Evolutionary conservation across 2,113 vertebrate species (phyloP), one percentile per base, ranked within the genome.

Genomic region (Syrmaticus mikado): DNA sequence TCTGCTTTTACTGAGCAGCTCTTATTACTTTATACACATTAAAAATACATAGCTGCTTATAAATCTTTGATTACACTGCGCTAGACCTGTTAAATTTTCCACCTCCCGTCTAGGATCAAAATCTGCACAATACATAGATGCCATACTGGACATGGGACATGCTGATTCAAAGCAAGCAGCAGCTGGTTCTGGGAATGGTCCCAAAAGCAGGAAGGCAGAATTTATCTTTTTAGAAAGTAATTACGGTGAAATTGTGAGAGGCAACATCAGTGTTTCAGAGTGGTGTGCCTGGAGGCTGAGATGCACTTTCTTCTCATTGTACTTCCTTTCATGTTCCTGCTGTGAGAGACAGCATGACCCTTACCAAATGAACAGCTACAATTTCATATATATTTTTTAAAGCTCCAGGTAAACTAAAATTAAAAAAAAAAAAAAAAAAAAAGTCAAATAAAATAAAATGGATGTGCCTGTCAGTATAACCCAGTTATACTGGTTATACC

Each of bases 31-130:
- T 43, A 83, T n/a, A 41, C 17, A 40, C 85, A 85, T 96, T 58
- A 92, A 95, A 92, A 91, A 91, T 93, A 40, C 65, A 97, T 75
- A 27, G 66, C 52, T 84, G 6, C 82, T 88, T 78, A 92, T 88
- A 86, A 92, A 95, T 91, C 73, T 91, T 95, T 94, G 43, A 92
- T 84, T 72, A 57, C 17, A 10, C 38, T 46, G 1, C 52, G 41
- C 53, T 48, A 82, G 79, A 77, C 65, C 72, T 46, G 67, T 40
- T 85, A 87, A 3, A 28, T 83, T 81, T 94, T 93, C 91, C 76
- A 87, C 38, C 24, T 82, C 34, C n/a, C 11, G 53, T 79, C 38
- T 78, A 85, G 71, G 28, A 76, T 34, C 32, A 72, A 60, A 60
- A 58, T 27, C 21, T 76, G 43, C 38, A 66, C 36, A 28, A 78